A percentile compares a stretch with the other conserved stretches of the same genome.
These are phyloP conservation scores for Pseudorectes ferrugineus DNA, from an alignment of 2,113 vertebrate genomes.

Conservation along the genomic window DNA sequence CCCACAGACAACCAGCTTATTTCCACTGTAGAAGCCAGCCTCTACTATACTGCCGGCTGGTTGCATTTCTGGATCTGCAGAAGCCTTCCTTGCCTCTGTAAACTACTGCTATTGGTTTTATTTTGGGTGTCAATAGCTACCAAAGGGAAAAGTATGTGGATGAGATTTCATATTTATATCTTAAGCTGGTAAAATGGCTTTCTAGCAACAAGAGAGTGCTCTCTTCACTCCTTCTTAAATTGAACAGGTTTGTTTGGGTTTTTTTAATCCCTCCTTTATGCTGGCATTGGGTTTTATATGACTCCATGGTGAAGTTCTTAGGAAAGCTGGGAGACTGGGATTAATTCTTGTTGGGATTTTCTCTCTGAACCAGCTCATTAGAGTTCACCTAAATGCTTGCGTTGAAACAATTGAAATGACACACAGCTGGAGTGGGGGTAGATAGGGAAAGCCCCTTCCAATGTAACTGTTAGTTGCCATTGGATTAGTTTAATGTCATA, in stretches of 20 bases:
- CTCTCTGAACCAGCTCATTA: neutral
- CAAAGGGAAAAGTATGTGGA: neutral
- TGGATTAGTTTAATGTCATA: neutral
- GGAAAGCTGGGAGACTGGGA: neutral
- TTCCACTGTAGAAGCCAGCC: neutral
- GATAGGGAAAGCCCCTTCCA: neutral
- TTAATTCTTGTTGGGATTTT: neutral
- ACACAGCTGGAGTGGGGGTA: neutral
- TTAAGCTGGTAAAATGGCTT: neutral
- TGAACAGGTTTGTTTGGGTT: neutral
- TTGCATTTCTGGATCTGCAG: neutral
- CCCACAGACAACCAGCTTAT: neutral
- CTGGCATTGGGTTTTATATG: neutral
- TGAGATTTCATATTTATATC: neutral
- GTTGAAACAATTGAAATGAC: neutral
- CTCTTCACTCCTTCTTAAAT: neutral
- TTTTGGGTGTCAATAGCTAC: neutral
- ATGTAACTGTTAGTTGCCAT: neutral
- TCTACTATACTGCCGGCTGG: fast-evolving
- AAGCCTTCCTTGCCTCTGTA: neutral
- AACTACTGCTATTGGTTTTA: neutral
- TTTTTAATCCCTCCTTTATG: neutral
- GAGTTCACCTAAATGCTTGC: neutral
- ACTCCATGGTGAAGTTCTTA: neutral
- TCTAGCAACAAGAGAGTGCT: neutral